Conservation (phyloP, 1,140 invertebrate species). For the Drosophila watanabei region DNA sequence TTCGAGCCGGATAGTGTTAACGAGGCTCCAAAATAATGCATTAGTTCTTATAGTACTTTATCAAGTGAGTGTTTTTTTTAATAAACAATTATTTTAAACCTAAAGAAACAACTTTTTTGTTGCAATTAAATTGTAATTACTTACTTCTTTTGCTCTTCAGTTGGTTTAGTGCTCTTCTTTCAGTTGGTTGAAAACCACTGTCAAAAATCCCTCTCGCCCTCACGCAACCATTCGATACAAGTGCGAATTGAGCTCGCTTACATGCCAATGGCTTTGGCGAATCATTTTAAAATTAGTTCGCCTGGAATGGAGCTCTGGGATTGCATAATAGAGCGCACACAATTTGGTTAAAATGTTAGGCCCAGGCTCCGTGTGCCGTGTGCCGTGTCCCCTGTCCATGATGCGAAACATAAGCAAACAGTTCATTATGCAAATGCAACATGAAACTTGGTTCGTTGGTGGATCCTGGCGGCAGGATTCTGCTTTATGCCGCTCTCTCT, state of each 20-base stretch:
- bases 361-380: slow-evolving; percentile 12
- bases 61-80: too few relatives aligned
- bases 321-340: slow-evolving; percentile 71
- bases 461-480: slow-evolving; percentile 25
- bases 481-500: slow-evolving; percentile 57
- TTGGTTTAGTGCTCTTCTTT: neutral
- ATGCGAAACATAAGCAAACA: slow-evolving; percentile 75
- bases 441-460: slow-evolving; percentile 61
- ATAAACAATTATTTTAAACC: too few relatives aligned
- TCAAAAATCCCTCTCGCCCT: neutral
- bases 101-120: too few relatives aligned
- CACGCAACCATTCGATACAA: neutral
- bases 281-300: slow-evolving; percentile 48
- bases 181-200: neutral
- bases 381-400: slow-evolving; percentile 27
- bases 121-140: too few relatives aligned
- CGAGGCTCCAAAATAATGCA: too few relatives aligned
- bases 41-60: too few relatives aligned
- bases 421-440: slow-evolving; percentile 82
- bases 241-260: slow-evolving; percentile 2
- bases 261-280: slow-evolving; percentile 20
- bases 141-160: too few relatives aligned
- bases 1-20: too few relatives aligned
- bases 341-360: slow-evolving; percentile 77
- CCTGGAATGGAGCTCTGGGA: slow-evolving; percentile 31